Evolutionary conservation across 2,888 invertebrate genomes (phyloP).

Genomic region (Nesidiocoris tenuis): DNA sequence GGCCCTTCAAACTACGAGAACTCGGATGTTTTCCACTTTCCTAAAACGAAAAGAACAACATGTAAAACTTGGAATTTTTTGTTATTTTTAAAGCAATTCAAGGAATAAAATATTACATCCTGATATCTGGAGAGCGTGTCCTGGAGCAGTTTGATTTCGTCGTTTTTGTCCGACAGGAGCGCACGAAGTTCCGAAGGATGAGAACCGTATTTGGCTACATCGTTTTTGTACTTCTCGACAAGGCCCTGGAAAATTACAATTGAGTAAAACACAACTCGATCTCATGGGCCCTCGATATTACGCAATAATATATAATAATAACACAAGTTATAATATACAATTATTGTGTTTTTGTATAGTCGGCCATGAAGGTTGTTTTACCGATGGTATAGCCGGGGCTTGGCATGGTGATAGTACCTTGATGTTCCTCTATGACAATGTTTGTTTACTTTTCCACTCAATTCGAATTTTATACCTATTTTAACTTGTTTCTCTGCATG

Average conservation of each 20-base stretch:
- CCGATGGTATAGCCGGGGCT: background rate
- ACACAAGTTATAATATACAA: conserved; percentile 23
- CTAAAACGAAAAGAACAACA: conserved; percentile 5
- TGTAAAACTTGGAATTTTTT: background rate
- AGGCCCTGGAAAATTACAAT: conserved; percentile 49
- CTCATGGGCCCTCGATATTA: too few relatives aligned
- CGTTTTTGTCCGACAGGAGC: conserved; percentile 68
- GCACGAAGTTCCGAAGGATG: conserved; percentile 62
- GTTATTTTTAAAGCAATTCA: background rate
- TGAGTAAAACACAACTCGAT: too few relatives aligned
- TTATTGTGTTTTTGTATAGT: background rate
- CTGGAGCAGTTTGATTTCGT: conserved; percentile 65
- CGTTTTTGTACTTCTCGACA: conserved; percentile 52
- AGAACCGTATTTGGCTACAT: conserved; percentile 50
- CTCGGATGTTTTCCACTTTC: conserved; percentile 12
- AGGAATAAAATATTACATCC: conserved; percentile 23
- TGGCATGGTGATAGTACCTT: background rate
- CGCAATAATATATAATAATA: conserved; percentile 27
- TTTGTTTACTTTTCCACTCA: too few relatives aligned
- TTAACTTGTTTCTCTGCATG: too few relatives aligned
- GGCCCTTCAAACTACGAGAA: conserved; percentile 44
- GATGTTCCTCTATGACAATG: background rate
- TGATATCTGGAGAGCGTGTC: conserved; percentile 51
- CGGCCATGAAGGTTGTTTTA: background rate
- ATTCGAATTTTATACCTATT: too few relatives aligned